Evolutionary conservation across 2,797 vertebrate genomes (phyloP).

Genomic region (Bradypus variegatus): DNA sequence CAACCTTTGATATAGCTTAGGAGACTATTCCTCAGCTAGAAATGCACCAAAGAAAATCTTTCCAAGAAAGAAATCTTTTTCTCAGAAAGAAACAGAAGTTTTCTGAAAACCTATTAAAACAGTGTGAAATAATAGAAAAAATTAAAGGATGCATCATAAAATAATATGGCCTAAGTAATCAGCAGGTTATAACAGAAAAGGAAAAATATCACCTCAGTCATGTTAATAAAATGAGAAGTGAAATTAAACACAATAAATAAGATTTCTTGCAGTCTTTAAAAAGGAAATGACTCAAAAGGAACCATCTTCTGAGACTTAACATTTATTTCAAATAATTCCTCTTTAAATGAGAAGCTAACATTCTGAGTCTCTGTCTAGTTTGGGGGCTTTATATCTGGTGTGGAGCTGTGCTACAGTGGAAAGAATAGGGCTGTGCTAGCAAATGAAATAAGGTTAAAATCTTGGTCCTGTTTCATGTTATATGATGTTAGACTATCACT

Average conservation of each 20-base stretch:
- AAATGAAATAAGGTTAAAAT: background rate
- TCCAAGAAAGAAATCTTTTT: slow-evolving; percentile 67
- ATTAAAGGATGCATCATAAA: slow-evolving; percentile 66
- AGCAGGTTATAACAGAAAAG: slow-evolving; percentile 62
- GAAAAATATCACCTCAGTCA: slow-evolving; percentile 46
- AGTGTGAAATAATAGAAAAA: slow-evolving; percentile 71
- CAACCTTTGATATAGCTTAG: slow-evolving; percentile 68
- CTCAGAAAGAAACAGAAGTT: slow-evolving; percentile 58
- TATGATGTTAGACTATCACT: background rate
- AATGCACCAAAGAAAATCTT: slow-evolving; percentile 67
- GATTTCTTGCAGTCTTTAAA: slow-evolving; percentile 51
- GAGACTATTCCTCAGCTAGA: slow-evolving; percentile 71
- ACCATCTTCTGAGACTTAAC: slow-evolving; percentile 1
- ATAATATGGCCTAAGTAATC: slow-evolving; percentile 63
- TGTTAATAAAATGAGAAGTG: slow-evolving; percentile 59
- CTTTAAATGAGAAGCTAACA: background rate
- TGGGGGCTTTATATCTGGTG: background rate
- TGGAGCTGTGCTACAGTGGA: background rate
- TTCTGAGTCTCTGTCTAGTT: background rate
- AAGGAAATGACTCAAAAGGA: slow-evolving; percentile 38
- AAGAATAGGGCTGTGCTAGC: background rate
- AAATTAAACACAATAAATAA: slow-evolving; percentile 63
- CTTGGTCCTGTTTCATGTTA: background rate
- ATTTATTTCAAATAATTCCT: background rate
- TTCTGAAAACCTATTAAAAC: slow-evolving; percentile 70